Conservation (phyloP, 2,888 invertebrate genomes). For the Acleris laterana region DNA sequence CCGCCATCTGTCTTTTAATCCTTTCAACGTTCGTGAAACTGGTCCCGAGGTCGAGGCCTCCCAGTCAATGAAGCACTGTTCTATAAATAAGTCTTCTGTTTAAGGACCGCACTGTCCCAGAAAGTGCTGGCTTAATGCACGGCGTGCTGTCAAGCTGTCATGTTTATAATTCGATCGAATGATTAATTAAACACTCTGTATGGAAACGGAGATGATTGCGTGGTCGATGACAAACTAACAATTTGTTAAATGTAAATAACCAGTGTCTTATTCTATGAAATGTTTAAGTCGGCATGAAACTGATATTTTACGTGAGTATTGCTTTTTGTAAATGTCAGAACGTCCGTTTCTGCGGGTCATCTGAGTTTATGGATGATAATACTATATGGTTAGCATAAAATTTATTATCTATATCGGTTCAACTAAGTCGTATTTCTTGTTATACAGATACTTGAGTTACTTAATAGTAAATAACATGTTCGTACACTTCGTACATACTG, state of each 20-base stretch:
- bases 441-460: neutral
- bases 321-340: slow-evolving; percentile 1
- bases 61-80: slow-evolving; percentile 52
- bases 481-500: slow-evolving; percentile 23
- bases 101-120: slow-evolving; percentile 52
- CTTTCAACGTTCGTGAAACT: slow-evolving; percentile 56
- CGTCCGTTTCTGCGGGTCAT: neutral
- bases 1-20: slow-evolving; percentile 53
- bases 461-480: slow-evolving; percentile 13
- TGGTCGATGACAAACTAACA: slow-evolving; percentile 11
- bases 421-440: neutral
- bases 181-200: slow-evolving; percentile 14
- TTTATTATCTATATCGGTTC: too few relatives aligned
- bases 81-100: slow-evolving; percentile 55
- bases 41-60: slow-evolving; percentile 54
- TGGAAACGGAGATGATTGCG: slow-evolving; percentile 10
- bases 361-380: too few relatives aligned
- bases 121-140: slow-evolving; percentile 48
- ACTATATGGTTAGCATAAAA: too few relatives aligned
- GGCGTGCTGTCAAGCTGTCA: slow-evolving; percentile 26
- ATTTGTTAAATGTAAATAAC: slow-evolving; percentile 14
- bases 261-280: neutral
- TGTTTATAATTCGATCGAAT: slow-evolving; percentile 17
- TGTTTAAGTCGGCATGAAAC: slow-evolving; percentile 11
- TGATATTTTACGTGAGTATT: slow-evolving; percentile 5